Percentiles rank a stretch among this genome's conserved stretches.
These are phyloP conservation scores for Laticauda laticaudata DNA, from an alignment of 2,113 vertebrate genomes.

Conservation along the genomic window DNA sequence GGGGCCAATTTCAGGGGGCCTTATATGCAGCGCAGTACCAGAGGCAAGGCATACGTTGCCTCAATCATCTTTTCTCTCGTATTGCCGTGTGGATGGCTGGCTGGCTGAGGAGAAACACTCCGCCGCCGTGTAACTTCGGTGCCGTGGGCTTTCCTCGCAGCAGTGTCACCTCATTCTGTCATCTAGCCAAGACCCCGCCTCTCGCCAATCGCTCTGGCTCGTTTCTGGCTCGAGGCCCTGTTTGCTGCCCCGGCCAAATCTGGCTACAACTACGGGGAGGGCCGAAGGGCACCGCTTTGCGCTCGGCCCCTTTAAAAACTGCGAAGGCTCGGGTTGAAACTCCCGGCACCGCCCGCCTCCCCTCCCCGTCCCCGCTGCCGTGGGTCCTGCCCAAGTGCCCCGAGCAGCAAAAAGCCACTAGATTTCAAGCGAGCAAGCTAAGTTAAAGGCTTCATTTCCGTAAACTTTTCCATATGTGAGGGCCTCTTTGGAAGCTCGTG, in stretches of 20 bases:
- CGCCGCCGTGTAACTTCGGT: not conserved
- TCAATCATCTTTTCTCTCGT: not conserved
- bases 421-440: constrained; percentile 21
- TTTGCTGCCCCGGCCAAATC: not conserved
- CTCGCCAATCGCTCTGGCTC: too few relatives aligned
- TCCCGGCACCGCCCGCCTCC: not conserved
- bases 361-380: not conserved
- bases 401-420: constrained; percentile 26
- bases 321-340: not conserved
- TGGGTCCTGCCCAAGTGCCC: constrained; percentile 28
- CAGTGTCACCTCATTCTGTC: too few relatives aligned
- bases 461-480: constrained; percentile 46
- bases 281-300: not conserved
- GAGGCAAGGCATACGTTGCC: not conserved
- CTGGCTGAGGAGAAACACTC: not conserved
- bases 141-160: not conserved
- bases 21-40: not conserved
- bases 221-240: not conserved
- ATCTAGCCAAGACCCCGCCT: not conserved
- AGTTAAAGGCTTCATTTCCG: constrained; percentile 36
- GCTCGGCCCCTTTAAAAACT: constrained; percentile 18
- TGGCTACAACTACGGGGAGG: not conserved
- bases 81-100: too few relatives aligned
- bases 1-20: constrained; percentile 10
- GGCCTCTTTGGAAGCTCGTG: constrained; percentile 19